These are phyloP conservation scores for Grammomys dolichurus DNA, from an alignment of 2,113 vertebrate species.

Conservation along the genomic window DNA sequence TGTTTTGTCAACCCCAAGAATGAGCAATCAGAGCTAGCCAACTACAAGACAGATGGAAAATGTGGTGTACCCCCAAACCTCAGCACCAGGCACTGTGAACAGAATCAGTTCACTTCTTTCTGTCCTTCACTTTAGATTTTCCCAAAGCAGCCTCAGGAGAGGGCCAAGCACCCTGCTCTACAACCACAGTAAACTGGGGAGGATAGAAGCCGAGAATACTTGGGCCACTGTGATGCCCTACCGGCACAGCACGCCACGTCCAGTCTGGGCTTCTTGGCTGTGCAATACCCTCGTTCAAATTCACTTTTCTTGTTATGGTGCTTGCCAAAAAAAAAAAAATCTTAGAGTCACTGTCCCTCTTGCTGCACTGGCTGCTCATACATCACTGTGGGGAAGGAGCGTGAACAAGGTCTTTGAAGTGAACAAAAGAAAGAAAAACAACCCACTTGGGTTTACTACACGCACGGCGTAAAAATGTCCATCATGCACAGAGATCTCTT, in stretches of 20 bases:
- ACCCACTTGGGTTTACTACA: not conserved
- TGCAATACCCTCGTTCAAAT: constrained; percentile 68
- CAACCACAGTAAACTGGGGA: constrained; percentile 53
- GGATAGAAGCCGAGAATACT: constrained; percentile 57
- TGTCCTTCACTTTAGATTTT: constrained; percentile 62
- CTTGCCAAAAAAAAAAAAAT: constrained; percentile 68
- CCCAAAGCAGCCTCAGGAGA: constrained; percentile 39
- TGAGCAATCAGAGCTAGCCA: constrained; percentile 61
- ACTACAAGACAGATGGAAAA: constrained; percentile 83
- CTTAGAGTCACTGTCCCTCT: constrained; percentile 65
- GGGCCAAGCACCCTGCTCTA: constrained; percentile 39
- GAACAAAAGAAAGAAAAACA: not conserved
- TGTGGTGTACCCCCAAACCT: not conserved
- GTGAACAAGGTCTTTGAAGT: not conserved
- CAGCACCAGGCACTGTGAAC: not conserved
- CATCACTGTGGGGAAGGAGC: constrained; percentile 46
- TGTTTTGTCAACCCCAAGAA: not conserved
- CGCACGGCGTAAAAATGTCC: not conserved
- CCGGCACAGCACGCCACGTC: constrained; percentile 30
- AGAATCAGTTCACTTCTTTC: constrained; percentile 50
- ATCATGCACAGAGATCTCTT: not conserved
- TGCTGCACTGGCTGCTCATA: not conserved
- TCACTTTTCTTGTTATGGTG: constrained; percentile 62
- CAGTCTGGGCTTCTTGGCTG: constrained; percentile 40
- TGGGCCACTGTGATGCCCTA: not conserved